Conservation (phyloP, 2,888 invertebrate species). For the Patella caerulea region DNA sequence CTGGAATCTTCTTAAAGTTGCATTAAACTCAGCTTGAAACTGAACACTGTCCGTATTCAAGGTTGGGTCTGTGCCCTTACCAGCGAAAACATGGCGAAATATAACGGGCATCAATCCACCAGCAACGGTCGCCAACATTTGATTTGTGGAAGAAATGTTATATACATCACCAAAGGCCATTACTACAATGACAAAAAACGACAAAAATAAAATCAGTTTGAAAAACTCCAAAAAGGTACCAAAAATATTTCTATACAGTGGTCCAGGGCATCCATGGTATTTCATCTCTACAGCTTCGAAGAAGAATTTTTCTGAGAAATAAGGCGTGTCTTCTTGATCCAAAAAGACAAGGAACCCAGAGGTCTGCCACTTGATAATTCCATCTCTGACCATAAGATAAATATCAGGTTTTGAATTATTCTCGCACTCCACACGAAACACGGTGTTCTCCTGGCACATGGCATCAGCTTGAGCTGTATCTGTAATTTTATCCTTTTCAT, state of each 20-base stretch:
- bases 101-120: slow-evolving; percentile 55
- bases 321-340: slow-evolving; percentile 49
- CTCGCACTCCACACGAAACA: slow-evolving; percentile 52
- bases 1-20: slow-evolving; percentile 21
- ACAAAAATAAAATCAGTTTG: slow-evolving; percentile 50
- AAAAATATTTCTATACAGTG: slow-evolving; percentile 43
- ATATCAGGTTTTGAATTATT: slow-evolving; percentile 35
- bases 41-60: slow-evolving; percentile 54
- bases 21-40: slow-evolving; percentile 41
- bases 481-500: slow-evolving; percentile 42
- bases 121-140: slow-evolving; percentile 52
- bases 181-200: slow-evolving; percentile 55
- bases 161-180: slow-evolving; percentile 54
- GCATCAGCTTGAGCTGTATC: slow-evolving; percentile 36
- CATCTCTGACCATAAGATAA: slow-evolving; percentile 22
- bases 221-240: slow-evolving; percentile 44
- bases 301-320: slow-evolving; percentile 55
- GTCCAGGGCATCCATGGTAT: slow-evolving; percentile 56
- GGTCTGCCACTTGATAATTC: slow-evolving; percentile 47
- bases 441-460: slow-evolving; percentile 53
- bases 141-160: slow-evolving; percentile 53
- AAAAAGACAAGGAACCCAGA: slow-evolving; percentile 56
- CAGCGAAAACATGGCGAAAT: slow-evolving; percentile 50
- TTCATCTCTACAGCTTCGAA: slow-evolving; percentile 47
- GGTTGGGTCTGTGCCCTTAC: slow-evolving; percentile 39